Base-by-base conservation (phyloP, 2,113 vertebrate genomes). In the Hydrolagus affinis region DNA sequence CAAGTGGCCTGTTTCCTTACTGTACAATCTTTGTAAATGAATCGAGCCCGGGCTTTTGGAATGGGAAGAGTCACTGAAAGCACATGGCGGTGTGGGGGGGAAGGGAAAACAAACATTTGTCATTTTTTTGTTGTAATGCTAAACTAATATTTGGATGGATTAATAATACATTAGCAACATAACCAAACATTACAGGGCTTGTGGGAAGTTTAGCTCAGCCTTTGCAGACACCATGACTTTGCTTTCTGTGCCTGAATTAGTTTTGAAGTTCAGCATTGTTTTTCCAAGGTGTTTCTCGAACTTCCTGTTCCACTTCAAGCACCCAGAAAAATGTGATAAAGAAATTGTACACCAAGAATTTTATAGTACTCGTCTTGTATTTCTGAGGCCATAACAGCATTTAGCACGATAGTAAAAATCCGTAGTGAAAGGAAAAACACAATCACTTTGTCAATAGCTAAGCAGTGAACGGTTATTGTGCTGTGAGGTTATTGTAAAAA, bases 131-230 rank as follows among this genome's bases (percentile, higher is more conserved):
- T 11, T 66, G 60, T 68, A 30, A 83, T 66, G 19, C 62, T 68
- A 64, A 78, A 25, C 60, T 78, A 15, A 78, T 60, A 60, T 78
- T 78, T 78, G 30, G 57, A 80, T 78, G 30, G 57, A 80, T 80
- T 64, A 80, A 64, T 66, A 56, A 64, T 56, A 80, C 62, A 60
- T 25, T 62, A 80, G 59, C 64, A 80, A 57, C 77, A 66, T 9
- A 83, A 83, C 30, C 77, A 32, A 15, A 12, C 64, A 15, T 19
- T 83, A 66, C 4, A 83, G 14, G 12, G 60, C 59, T n/a, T 60
- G 66, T 57, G 25, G 66, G 30, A 23, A 66, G 64, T 83, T 66
- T 28, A 32, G 25, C 62, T 19, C 19, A 30, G 78, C 32, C 30
- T 17, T 80, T 25, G 59, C 0, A 56, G 62, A 28, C 64, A 80